A percentile compares a stretch with the other conserved stretches of the same genome.
These are phyloP conservation scores for Mermis nigrescens DNA, from an alignment of 2,888 invertebrate species.

Conservation along the genomic window DNA sequence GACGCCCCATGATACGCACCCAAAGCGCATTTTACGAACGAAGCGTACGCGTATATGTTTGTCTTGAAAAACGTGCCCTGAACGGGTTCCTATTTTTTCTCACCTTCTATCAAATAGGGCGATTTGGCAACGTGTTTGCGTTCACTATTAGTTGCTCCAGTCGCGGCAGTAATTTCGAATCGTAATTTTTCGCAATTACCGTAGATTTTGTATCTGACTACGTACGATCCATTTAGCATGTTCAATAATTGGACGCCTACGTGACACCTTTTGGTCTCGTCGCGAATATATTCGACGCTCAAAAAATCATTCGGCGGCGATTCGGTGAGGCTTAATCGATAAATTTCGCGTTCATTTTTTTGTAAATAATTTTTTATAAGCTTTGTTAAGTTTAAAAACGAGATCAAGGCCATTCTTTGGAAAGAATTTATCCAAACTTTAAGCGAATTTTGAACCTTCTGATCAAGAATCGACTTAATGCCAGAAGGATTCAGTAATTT, in stretches of 20 bases:
- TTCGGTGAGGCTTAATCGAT: neutral
- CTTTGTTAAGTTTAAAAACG: neutral
- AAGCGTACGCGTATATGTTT: no score
- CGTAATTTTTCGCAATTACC: constrained; percentile 52
- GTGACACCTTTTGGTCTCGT: constrained; percentile 45
- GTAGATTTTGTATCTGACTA: constrained; percentile 59
- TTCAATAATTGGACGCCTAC: constrained; percentile 57
- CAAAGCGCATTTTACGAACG: no score
- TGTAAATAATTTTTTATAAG: neutral
- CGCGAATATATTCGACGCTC: constrained; percentile 36
- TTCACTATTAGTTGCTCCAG: no score
- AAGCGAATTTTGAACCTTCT: no score
- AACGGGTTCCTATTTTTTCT: neutral
- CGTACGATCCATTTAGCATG: constrained; percentile 59
- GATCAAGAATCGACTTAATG: no score
- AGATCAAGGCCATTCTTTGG: neutral
- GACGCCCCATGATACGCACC: no score
- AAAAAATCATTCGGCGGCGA: neutral
- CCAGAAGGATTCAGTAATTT: no score
- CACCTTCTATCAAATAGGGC: constrained; percentile 48
- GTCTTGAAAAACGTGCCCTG: no score
- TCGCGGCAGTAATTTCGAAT: constrained; percentile 50
- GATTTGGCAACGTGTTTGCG: constrained; percentile 45
- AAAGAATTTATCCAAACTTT: no score
- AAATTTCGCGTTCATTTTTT: no score